Evolutionary conservation across 2,888 invertebrate genomes (phyloP).

Genomic region (Pammene aurita): DNA sequence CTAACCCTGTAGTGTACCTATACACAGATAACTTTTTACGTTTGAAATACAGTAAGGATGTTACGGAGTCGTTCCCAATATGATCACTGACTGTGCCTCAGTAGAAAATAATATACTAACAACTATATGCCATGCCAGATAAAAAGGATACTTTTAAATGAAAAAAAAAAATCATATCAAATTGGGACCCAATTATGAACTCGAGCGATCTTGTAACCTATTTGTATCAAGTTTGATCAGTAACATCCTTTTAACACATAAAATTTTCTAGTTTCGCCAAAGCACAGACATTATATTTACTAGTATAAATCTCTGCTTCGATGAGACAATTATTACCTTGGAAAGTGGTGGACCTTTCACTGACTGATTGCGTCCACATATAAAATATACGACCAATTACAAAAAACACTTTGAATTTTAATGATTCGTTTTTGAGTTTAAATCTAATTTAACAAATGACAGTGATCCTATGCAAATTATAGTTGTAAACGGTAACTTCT

Average conservation of each 20-base stretch:
- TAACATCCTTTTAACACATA: slow-evolving; percentile 25
- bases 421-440: too few relatives aligned
- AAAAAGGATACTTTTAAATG: too few relatives aligned
- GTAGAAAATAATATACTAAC: too few relatives aligned
- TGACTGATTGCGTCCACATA: slow-evolving; percentile 32
- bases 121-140: too few relatives aligned
- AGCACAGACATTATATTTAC: slow-evolving; percentile 13
- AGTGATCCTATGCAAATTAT: too few relatives aligned
- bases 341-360: not conserved
- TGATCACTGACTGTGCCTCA: not conserved
- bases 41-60: slow-evolving; percentile 4
- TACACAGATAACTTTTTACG: not conserved
- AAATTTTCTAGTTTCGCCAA: slow-evolving; percentile 19
- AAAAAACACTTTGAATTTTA: not conserved
- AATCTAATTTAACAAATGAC: too few relatives aligned
- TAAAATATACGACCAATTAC: slow-evolving; percentile 28
- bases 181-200: too few relatives aligned
- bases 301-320: slow-evolving; percentile 18
- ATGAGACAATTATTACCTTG: slow-evolving; percentile 27
- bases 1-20: slow-evolving; percentile 17
- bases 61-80: slow-evolving; percentile 3
- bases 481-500: too few relatives aligned
- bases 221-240: not conserved
- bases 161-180: too few relatives aligned
- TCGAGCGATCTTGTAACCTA: too few relatives aligned